Base-by-base conservation (phyloP, 1,140 invertebrate genomes). In the Metaphire vulgaris region DNA sequence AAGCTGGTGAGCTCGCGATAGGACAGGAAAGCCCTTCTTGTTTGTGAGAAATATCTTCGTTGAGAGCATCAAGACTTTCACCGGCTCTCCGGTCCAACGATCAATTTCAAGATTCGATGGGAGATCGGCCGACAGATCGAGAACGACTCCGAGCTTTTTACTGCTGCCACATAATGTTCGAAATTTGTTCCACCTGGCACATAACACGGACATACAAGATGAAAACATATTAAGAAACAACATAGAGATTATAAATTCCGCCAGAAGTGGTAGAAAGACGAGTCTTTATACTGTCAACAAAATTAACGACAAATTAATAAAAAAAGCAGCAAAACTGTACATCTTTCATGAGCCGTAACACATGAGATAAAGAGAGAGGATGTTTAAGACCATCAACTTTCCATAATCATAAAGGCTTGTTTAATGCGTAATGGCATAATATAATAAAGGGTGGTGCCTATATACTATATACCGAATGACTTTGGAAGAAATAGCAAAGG, bases 41-140 rank as follows among this genome's bases (percentile, higher is more conserved):
- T 89, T 89, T 30, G 85, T 86, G 0, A 87, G 78, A 84, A 97
- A 97, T 67, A 93, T 85, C 76, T 89, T 88, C 2, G 95, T 95
- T 15, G 93, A 91, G 30, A 98, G 84, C 56, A 96, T 88, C n/a
- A 97, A 85, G 77, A 91, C 91, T 83, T 91, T 93, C 0, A 98
- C 89, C 26, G 95, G 95, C 87, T 98, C 96, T 2, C 95, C 94
- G 21, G 95, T 82, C 96, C 96, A 99, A 75, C 95, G 89, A 29
- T 91, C 88, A 26, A 97, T 86, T 79, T 91, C 87, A 28, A 88
- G 87, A 31, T 89, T 83, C 14, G 88, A 86, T 28, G 93, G 93
- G 0, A 92, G 82, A 83, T 95, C 90, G 33, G 87, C 86, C 72
- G 87, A 89, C 15, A 92, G 76, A 82, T 92, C 89, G 72, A 92